Percentiles rank a stretch among this genome's conserved stretches.
phyloP scores from a whole-genome alignment of 2,888 invertebrate genomes.

The Helicoverpa assulta region DNA sequence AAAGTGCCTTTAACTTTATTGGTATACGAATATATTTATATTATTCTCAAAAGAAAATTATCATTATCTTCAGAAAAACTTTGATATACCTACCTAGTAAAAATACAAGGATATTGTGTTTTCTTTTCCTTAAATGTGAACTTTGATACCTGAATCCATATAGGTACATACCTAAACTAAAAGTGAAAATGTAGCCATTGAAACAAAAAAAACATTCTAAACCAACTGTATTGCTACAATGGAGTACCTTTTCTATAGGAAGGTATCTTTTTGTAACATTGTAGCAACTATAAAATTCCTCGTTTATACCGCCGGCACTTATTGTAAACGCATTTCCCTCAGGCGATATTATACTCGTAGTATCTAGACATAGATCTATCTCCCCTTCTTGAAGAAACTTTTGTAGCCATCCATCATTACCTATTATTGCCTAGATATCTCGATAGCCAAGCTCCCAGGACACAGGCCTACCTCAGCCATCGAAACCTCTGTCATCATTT shows the following conservation, averaged over 20 bases:
- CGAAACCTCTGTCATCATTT: slow-evolving; percentile 14
- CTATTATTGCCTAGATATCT: neutral
- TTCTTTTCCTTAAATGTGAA: neutral
- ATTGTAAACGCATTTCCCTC: slow-evolving; percentile 7
- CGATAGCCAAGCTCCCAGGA: slow-evolving; percentile 1
- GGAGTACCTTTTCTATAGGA: slow-evolving; percentile 7
- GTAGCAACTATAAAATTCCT: slow-evolving; percentile 30
- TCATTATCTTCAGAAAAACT: too few species aligned
- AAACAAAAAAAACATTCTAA: slow-evolving; percentile 3
- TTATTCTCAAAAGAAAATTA: too few species aligned
- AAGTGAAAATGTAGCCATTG: slow-evolving; percentile 1
- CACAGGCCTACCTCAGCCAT: neutral
- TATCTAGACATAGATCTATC: neutral
- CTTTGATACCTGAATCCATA: neutral
- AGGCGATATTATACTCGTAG: neutral
- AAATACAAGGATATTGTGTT: too few species aligned
- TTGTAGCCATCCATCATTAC: neutral
- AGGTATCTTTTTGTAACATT: slow-evolving; percentile 14
- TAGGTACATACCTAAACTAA: too few species aligned
- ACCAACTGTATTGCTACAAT: slow-evolving; percentile 29
- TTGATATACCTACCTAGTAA: too few species aligned
- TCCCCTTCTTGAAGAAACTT: neutral
- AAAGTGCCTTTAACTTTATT: too few species aligned
- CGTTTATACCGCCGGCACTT: slow-evolving; percentile 14
- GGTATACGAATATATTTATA: too few species aligned